Evolutionary conservation across 2,797 vertebrate genomes (phyloP).

Genomic region (Mastacembelus armatus): DNA sequence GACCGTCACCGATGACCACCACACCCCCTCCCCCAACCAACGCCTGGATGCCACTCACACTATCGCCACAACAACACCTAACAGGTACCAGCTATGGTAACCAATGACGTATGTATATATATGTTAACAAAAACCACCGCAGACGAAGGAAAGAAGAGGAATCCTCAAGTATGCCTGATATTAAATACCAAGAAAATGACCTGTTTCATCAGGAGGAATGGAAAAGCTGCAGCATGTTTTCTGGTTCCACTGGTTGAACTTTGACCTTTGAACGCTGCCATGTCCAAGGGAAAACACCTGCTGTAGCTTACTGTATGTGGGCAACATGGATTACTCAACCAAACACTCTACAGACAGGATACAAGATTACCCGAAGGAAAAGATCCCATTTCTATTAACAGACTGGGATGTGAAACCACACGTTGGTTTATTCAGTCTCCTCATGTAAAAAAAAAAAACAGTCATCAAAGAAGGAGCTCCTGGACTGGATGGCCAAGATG

Average conservation of each 20-base stretch:
- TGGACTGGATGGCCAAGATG: constrained; percentile 26
- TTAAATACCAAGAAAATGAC: constrained; percentile 15
- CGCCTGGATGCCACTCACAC: constrained; percentile 68
- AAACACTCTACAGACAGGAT: constrained; percentile 19
- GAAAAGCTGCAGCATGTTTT: constrained; percentile 20
- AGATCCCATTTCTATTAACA: constrained; percentile 31
- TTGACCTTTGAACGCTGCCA: constrained; percentile 54
- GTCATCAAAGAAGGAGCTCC: constrained; percentile 30
- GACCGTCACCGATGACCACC: constrained; percentile 53
- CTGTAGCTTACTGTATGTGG: constrained; percentile 15
- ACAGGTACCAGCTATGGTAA: constrained; percentile 69
- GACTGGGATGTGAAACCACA: constrained; percentile 34
- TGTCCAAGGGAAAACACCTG: constrained; percentile 32
- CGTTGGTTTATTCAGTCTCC: constrained; percentile 27
- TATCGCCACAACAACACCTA: constrained; percentile 63
- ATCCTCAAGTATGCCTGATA: constrained; percentile 28
- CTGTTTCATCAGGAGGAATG: constrained; percentile 39
- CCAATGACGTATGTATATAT: constrained; percentile 79
- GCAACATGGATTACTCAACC: constrained; percentile 43
- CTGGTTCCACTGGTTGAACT: constrained; percentile 45
- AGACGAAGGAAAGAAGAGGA: constrained; percentile 33
- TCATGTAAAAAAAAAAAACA: constrained; percentile 41
- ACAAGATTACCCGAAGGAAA: constrained; percentile 35
- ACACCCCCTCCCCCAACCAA: constrained; percentile 34
- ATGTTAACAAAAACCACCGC: constrained; percentile 68